These are phyloP conservation scores for Halyomorpha halys DNA, from an alignment of 1,140 invertebrate genomes.

Conservation along the genomic window DNA sequence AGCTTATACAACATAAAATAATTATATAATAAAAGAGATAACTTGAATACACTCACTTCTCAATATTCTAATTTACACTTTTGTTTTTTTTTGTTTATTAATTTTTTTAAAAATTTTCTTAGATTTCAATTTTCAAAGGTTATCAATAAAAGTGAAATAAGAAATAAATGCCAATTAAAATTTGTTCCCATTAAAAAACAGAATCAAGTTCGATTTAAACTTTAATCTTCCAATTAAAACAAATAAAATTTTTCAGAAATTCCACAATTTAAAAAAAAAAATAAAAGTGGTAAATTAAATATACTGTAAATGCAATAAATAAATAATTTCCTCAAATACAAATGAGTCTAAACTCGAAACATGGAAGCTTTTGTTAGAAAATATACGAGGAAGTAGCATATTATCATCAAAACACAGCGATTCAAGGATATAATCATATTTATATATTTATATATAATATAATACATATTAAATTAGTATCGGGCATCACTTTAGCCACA, in stretches of 20 bases:
- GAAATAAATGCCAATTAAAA: constrained; percentile 6
- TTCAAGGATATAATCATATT: no score
- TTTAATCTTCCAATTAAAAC: constrained; percentile 7
- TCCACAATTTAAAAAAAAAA: neutral
- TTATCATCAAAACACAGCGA: no score
- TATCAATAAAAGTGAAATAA: neutral
- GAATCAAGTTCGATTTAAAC: constrained; percentile 9
- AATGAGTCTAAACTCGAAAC: neutral
- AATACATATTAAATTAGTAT: constrained; percentile 14
- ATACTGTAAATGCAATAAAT: neutral
- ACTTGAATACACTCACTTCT: constrained; percentile 16
- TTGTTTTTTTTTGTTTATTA: neutral
- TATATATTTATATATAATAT: constrained; percentile 12
- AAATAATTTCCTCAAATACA: constrained; percentile 12
- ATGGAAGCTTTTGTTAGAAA: neutral
- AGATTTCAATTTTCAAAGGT: no score
- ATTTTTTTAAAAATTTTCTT: no score
- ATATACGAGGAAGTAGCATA: constrained; percentile 6
- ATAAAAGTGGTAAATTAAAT: constrained; percentile 11
- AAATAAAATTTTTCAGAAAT: neutral
- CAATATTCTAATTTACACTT: constrained; percentile 13
- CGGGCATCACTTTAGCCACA: constrained; percentile 2
- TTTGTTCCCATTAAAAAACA: neutral
- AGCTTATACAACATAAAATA: constrained; percentile 25
- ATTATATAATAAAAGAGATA: constrained; percentile 19